Conservation (phyloP, 2,113 vertebrate genomes). For the Chloropsis hardwickii region DNA sequence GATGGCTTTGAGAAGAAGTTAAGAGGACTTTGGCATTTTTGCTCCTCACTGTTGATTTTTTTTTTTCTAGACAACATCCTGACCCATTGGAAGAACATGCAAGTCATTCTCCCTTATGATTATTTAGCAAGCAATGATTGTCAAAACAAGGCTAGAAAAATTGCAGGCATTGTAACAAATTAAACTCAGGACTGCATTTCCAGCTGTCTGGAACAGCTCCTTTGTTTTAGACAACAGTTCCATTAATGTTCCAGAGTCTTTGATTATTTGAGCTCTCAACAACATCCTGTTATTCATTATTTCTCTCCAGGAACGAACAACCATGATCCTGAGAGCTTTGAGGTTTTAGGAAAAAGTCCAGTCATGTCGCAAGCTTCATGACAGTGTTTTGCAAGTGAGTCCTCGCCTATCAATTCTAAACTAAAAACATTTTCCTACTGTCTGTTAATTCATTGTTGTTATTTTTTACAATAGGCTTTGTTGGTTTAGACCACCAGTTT, state of each 20-base stretch:
- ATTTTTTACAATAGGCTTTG: not conserved
- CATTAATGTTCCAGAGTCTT: not conserved
- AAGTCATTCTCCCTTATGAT: not conserved
- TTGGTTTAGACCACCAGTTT: not conserved
- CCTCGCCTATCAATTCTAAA: not conserved
- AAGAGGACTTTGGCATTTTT: not conserved
- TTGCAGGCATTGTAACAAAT: not conserved
- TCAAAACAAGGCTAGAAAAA: not conserved
- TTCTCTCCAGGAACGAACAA: not conserved
- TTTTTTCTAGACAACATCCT: not conserved
- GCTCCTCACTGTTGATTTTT: not conserved
- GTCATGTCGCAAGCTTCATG: not conserved
- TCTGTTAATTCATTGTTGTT: not conserved
- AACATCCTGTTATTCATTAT: not conserved
- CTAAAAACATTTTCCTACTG: not conserved
- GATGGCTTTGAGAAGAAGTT: not conserved
- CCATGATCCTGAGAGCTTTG: not conserved
- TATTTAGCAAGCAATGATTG: not conserved
- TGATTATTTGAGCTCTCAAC: conserved; percentile 16
- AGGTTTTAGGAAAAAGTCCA: not conserved
- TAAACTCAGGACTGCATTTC: not conserved
- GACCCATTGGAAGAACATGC: not conserved
- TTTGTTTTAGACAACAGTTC: conserved; percentile 17
- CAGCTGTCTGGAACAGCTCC: conserved; percentile 30
- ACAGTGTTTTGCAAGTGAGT: not conserved